Conservation (phyloP, 2,888 invertebrate species). For the Epiblema foenella region DNA sequence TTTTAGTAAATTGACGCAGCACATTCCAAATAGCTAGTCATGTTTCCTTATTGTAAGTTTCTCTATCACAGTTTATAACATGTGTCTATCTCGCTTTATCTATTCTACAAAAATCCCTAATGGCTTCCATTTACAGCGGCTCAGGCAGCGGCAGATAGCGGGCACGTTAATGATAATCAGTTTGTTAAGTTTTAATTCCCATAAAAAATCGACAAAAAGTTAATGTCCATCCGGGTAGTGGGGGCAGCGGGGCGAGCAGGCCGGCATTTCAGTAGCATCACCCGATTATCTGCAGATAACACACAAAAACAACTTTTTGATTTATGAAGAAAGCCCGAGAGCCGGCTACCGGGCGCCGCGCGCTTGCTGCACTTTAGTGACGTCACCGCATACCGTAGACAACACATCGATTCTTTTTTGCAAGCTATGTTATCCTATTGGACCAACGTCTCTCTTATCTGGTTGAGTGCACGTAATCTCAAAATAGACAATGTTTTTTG, state of each 20-base stretch:
- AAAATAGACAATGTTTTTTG: background rate
- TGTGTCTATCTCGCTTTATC: constrained; percentile 57
- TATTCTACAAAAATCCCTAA: constrained; percentile 66
- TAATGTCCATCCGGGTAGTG: constrained; percentile 66
- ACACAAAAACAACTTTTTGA: constrained; percentile 83
- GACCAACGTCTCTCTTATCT: constrained; percentile 16
- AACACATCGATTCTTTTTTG: constrained; percentile 39
- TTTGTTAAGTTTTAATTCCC: constrained; percentile 69
- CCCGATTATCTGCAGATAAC: constrained; percentile 81
- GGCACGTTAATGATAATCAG: constrained; percentile 61
- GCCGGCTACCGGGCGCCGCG: constrained; percentile 80
- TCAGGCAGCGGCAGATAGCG: constrained; percentile 58
- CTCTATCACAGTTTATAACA: constrained; percentile 52
- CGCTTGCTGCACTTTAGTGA: constrained; percentile 61
- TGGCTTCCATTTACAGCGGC: constrained; percentile 65
- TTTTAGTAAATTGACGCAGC: constrained; percentile 46
- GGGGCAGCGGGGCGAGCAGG: constrained; percentile 51
- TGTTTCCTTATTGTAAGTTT: constrained; percentile 49
- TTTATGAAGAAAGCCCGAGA: constrained; percentile 80
- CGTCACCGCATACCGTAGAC: constrained; percentile 48
- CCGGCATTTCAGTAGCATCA: constrained; percentile 73
- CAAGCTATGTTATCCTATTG: constrained; percentile 1
- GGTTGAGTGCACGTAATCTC: constrained; percentile 17
- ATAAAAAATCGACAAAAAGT: constrained; percentile 72
- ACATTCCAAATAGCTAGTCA: constrained; percentile 51